Conservation (phyloP, 2,888 invertebrate genomes). For the Macropis europaea region DNA sequence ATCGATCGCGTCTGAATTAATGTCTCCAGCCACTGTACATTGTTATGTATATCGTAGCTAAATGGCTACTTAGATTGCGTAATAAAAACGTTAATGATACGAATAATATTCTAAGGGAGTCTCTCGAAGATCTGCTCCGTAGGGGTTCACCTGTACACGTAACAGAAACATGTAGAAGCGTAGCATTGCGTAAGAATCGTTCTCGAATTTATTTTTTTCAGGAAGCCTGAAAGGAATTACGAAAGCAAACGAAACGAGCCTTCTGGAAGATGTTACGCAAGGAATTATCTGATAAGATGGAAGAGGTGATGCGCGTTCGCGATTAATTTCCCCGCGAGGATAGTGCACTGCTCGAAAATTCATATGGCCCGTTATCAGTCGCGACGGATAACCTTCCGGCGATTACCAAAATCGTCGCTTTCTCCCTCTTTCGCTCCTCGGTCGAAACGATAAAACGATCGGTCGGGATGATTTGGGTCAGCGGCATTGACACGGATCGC, state of each 20-base stretch:
- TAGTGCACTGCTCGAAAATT: slow-evolving; percentile 36
- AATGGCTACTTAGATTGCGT: too few relatives aligned
- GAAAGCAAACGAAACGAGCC: not conserved
- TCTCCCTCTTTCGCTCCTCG: not conserved
- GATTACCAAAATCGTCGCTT: slow-evolving; percentile 41
- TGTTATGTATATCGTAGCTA: too few relatives aligned
- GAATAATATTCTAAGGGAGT: too few relatives aligned
- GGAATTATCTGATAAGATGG: slow-evolving; percentile 41
- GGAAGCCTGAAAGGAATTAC: not conserved
- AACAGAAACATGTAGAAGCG: too few relatives aligned
- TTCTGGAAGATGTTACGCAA: slow-evolving; percentile 32
- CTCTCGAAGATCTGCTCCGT: too few relatives aligned
- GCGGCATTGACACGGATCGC: slow-evolving; percentile 52
- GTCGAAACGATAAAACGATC: slow-evolving; percentile 34
- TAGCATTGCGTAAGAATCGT: not conserved
- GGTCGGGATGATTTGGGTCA: slow-evolving; percentile 55
- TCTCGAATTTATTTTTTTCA: not conserved
- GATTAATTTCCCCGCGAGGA: not conserved
- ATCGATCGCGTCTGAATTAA: too few relatives aligned
- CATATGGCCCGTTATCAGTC: not conserved
- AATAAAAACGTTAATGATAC: too few relatives aligned
- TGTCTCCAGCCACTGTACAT: too few relatives aligned
- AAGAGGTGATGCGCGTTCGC: not conserved
- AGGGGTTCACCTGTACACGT: too few relatives aligned
- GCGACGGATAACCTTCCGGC: slow-evolving; percentile 41